Evolutionary conservation across 2,113 vertebrate genomes (phyloP).

Genomic region (Erythrocercus mccallii): DNA sequence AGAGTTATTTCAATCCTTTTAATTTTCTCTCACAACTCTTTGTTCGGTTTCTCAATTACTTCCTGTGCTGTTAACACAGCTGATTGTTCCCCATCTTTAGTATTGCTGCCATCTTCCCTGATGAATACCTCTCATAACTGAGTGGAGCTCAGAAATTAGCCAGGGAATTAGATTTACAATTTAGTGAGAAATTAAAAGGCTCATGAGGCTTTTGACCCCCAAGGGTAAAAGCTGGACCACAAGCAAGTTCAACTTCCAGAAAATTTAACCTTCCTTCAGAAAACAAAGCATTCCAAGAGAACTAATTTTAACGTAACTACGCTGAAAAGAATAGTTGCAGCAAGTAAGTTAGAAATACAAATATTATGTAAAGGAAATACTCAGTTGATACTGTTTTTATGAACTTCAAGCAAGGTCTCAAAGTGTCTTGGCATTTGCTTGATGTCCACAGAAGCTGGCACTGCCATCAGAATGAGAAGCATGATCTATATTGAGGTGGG

Average conservation of each 20-base stretch:
- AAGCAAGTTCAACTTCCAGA: neutral
- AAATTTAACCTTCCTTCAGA: neutral
- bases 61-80: neutral
- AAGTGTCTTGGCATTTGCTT: neutral
- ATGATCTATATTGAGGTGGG: fast-evolving
- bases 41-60: neutral
- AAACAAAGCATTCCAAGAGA: neutral
- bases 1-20: neutral
- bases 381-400: neutral
- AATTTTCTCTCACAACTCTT: neutral
- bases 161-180: neutral
- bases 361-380: neutral
- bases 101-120: neutral
- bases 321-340: neutral
- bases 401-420: neutral
- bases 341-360: neutral
- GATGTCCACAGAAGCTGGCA: neutral
- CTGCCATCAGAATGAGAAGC: neutral
- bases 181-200: neutral
- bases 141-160: neutral
- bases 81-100: neutral
- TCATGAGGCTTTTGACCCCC: neutral
- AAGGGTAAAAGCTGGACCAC: neutral
- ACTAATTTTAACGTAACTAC: neutral
- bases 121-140: neutral